phyloP scores from a whole-genome alignment of 2,888 invertebrate genomes.

The Ennomos erosarius region DNA sequence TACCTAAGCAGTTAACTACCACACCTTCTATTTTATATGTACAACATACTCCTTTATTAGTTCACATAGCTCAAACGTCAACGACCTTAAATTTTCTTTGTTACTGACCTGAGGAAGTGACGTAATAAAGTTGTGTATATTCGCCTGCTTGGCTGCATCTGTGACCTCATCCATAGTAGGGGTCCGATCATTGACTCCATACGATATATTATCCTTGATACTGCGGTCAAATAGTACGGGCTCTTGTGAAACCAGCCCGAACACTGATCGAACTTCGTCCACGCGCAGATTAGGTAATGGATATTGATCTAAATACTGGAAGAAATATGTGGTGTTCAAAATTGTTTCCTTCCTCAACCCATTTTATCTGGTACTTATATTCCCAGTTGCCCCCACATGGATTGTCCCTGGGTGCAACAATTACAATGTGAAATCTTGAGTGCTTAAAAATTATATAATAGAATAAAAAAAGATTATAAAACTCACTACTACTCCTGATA shows the following conservation, averaged over 20 bases:
- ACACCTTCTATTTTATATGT: no score
- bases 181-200: conserved; percentile 90
- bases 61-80: no score
- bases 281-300: conserved; percentile 18
- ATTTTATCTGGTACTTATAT: no score
- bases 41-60: no score
- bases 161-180: conserved; percentile 90
- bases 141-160: conserved; percentile 90
- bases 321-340: background rate
- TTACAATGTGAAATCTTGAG: no score
- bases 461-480: no score
- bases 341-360: no score
- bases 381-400: no score
- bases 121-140: conserved; percentile 91
- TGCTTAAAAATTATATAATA: no score
- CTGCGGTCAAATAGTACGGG: conserved; percentile 93
- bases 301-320: conserved; percentile 53
- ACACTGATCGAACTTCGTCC: conserved; percentile 24
- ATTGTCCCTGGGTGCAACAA: no score
- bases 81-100: background rate
- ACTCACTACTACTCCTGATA: conserved; percentile 85
- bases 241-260: conserved; percentile 94
- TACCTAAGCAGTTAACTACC: no score
- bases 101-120: conserved; percentile 86
- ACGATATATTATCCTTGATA: conserved; percentile 94